Conservation (phyloP, 2,797 vertebrate species). For the Balearica regulorum region DNA sequence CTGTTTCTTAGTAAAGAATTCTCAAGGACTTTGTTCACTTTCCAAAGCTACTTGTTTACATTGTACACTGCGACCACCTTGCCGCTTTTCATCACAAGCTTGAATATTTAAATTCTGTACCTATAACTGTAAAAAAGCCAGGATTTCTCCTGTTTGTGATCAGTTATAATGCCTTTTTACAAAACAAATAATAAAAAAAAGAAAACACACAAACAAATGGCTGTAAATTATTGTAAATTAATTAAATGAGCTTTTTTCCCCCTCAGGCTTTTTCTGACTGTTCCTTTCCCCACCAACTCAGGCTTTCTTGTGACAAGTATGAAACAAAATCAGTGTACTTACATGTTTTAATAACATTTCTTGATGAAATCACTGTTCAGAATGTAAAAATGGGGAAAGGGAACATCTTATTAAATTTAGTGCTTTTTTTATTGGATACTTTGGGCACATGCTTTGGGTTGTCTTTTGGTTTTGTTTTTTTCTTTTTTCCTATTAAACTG, state of each 20-base stretch:
- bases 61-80: constrained; percentile 84
- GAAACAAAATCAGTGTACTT: constrained; percentile 72
- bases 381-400: constrained; percentile 89
- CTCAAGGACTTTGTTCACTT: constrained; percentile 88
- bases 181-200: constrained; percentile 4
- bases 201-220: constrained; percentile 53
- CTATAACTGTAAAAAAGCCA: constrained; percentile 87
- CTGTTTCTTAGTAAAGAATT: constrained; percentile 77
- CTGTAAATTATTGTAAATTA: constrained; percentile 98
- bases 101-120: constrained; percentile 97
- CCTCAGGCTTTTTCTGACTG: constrained; percentile 89
- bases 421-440: constrained; percentile 70
- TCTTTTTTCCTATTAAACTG: constrained; percentile 61
- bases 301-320: constrained; percentile 86
- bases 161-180: constrained; percentile 81
- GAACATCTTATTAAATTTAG: constrained; percentile 75
- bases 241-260: constrained; percentile 87
- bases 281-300: constrained; percentile 92
- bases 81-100: constrained; percentile 83
- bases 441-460: constrained; percentile 35
- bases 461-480: neutral
- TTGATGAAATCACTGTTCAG: constrained; percentile 82
- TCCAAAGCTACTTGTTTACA: constrained; percentile 98
- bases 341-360: constrained; percentile 79
- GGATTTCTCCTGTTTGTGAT: constrained; percentile 80